Evolutionary conservation across 1,140 invertebrate species (phyloP).

Genomic region (Hydropsyche tenuis): DNA sequence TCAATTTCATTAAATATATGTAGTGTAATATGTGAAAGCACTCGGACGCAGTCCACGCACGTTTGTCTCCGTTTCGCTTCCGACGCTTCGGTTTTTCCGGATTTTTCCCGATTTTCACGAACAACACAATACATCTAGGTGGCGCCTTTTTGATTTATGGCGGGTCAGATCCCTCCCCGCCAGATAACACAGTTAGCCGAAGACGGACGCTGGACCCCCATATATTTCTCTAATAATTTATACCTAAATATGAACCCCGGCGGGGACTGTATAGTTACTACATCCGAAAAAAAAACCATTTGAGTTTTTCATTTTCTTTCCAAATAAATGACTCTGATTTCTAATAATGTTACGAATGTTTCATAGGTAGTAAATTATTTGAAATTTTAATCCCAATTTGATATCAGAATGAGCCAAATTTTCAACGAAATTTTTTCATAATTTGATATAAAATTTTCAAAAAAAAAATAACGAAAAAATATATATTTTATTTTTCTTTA

Average conservation of each 20-base stretch:
- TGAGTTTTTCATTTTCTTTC: constrained; percentile 1
- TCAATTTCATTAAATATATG: too few species aligned
- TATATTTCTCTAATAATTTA: constrained; percentile 36
- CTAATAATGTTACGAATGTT: too few species aligned
- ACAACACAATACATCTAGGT: constrained; percentile 45
- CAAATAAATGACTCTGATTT: not conserved
- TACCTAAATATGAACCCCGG: constrained; percentile 27
- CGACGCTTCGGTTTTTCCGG: constrained; percentile 1
- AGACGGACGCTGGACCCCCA: constrained; percentile 32
- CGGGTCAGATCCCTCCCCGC: constrained; percentile 37
- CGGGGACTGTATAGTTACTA: not conserved
- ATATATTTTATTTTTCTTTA: too few species aligned
- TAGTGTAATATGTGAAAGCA: too few species aligned
- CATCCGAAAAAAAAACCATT: not conserved
- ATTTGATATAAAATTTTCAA: too few species aligned
- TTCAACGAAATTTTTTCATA: not conserved
- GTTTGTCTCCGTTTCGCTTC: not conserved
- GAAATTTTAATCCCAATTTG: not conserved
- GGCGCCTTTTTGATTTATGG: constrained; percentile 48
- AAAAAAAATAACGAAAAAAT: too few species aligned
- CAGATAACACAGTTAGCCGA: constrained; percentile 44
- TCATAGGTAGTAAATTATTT: too few species aligned
- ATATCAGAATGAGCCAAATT: not conserved
- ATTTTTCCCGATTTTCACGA: constrained; percentile 8
- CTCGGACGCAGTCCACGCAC: too few species aligned